Evolutionary conservation across 2,113 vertebrate species (phyloP).

Genomic region (Apaloderma vittatum): DNA sequence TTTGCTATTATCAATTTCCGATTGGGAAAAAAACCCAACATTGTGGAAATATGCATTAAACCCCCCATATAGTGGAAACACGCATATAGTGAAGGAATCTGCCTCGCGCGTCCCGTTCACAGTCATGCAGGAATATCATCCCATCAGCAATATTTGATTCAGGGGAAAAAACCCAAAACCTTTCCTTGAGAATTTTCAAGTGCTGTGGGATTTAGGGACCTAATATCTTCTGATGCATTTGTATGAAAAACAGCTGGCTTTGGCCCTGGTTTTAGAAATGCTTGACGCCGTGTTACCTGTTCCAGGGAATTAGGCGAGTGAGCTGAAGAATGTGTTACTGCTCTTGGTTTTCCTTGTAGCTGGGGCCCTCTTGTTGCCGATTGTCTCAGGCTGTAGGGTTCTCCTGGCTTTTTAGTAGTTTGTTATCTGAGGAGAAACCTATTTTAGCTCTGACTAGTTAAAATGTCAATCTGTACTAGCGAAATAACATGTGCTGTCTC

Average conservation of each 20-base stretch:
- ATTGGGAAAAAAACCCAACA: not conserved
- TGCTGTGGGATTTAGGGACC: not conserved
- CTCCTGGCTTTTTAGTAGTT: not conserved
- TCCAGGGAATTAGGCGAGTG: not conserved
- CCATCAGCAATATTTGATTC: not conserved
- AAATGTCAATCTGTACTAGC: not conserved
- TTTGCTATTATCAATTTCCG: not conserved
- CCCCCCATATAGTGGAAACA: no score
- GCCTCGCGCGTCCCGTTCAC: not conserved
- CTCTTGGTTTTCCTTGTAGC: not conserved
- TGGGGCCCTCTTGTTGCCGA: not conserved
- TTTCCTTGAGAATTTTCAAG: not conserved
- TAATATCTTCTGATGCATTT: not conserved
- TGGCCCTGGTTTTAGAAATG: not conserved
- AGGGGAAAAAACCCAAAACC: not conserved
- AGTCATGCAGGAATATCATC: not conserved
- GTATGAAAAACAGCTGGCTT: not conserved
- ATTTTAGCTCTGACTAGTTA: not conserved
- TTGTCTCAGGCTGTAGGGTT: not conserved
- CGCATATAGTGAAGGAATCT: fast-evolving
- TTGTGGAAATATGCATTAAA: fast-evolving
- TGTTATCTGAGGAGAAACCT: not conserved
- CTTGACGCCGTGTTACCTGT: not conserved
- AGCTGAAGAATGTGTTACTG: not conserved
- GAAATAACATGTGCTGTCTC: not conserved